Base-by-base conservation (phyloP, 2,888 invertebrate genomes). In the Yponomeuta malinellus region DNA sequence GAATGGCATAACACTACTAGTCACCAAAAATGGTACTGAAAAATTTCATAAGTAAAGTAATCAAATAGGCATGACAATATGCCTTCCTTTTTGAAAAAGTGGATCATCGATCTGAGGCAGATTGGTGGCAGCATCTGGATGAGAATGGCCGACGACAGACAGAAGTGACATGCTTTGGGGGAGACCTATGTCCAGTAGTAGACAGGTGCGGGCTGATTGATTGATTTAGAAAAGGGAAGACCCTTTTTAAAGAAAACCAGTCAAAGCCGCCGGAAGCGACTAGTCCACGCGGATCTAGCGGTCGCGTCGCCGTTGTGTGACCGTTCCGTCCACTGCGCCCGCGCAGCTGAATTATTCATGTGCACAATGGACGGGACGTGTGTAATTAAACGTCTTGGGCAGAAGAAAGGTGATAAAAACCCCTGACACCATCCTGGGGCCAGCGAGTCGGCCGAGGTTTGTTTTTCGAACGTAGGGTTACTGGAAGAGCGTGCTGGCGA, bases 331-430 rank as follows among this genome's bases (percentile, higher is more conserved):
- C 70, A 48, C 37, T 72, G 80, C 73, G 74, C 72, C 72, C 79
- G 86, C 76, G 75, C 85, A 84, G 59, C 74, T 92, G 91, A 90
- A 91, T 92, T 78, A 92, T 92, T 91, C 91, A 92, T 89, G 69
- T 65, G 70, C 70, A 68, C 70, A 68, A 68, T 72, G 68, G 75
- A 76, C 73, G 81, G 80, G 82, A 82, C 78, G 78, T 73, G 63
- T 76, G 81, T 86, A 89, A 88, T 88, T 89, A 89, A 87, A 87
- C 86, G 88, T 89, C 87, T 88, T 86, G 82, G 76, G 74, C 78
- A 84, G 68, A 71, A 71, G 72, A 72, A 71, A 72, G 72, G 71
- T 72, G 72, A 71, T 83, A 88, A 88, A 88, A 89, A 88, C 76
- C 76, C 78, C 84, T 84, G 86, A 84, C 88, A 88, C 87, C 86